Base-by-base conservation (phyloP, 2,113 vertebrate genomes). In the Geococcyx californianus region DNA sequence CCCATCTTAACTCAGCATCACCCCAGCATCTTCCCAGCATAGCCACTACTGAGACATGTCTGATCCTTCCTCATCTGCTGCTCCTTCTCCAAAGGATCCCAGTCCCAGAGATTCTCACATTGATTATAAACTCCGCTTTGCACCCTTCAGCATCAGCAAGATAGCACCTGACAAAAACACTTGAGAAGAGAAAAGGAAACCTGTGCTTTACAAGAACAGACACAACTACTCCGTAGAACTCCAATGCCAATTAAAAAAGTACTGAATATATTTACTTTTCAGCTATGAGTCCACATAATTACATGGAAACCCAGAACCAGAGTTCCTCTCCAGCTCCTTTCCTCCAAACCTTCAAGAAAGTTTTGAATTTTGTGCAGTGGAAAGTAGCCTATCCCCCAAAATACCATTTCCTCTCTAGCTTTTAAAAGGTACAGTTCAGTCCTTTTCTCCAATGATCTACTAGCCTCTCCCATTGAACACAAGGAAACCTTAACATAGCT, bases 391-490 rank as follows among this genome's bases (percentile, higher is more conserved):
- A n/a, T n/a, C n/a, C 67, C 72, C 68, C 51, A 38, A 92, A 90
- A 93, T 4, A 88, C 52, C 24, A 33, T 84, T 79, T 93, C 74
- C 58, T 77, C 69, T 51, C 3, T 1, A 15, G 59, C 52, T 88
- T 80, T 64, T 66, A 42, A 15, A 78, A 89, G 59, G 54, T 16
- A 1, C 20, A 29, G 45, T 7, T 16, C 59, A 75, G 77, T 9
- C 51, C 34, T 60, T 84, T 51, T 38, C 66, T 81, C 67, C 51
- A 16, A 1, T n/a, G 23, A 87, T 84, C 89, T 68, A 36, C 28
- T 3, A 6, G 34, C 44, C 19, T 76, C 42, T 40, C 75, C 34
- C 11, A 4, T 19, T 0, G 4, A 47, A 44, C 0, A 9, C 15
- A 15, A 25, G 83, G 68, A 69, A 55, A 6, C 56, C 44, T 52